A percentile compares a stretch with the other conserved stretches of the same genome.
Evolutionary conservation across 2,888 invertebrate genomes (phyloP).

Genomic region (Dysmachus trigonus): DNA sequence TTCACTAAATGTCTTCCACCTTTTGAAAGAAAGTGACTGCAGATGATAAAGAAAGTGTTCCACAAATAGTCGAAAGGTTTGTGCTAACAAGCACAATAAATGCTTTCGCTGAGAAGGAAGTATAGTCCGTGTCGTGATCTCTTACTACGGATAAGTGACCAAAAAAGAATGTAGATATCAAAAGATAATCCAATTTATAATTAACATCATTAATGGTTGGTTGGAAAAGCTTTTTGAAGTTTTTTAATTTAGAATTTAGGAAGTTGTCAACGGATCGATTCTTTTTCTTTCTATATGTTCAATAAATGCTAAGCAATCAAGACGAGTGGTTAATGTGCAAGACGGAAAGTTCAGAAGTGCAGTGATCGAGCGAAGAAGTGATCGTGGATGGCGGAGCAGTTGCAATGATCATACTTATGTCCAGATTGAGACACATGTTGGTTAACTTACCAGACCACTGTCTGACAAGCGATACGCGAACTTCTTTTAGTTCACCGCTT

Average conservation of each 20-base stretch:
- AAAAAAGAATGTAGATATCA: neutral
- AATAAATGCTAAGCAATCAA: neutral
- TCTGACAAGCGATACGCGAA: neutral
- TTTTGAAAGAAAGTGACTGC: slow-evolving; percentile 6
- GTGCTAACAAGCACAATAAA: slow-evolving; percentile 10
- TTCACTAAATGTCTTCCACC: neutral
- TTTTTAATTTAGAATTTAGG: neutral
- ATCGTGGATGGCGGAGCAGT: neutral
- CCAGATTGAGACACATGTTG: neutral
- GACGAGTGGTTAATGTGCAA: neutral
- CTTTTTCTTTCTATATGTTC: neutral
- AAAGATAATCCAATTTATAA: neutral
- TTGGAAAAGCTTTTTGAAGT: neutral
- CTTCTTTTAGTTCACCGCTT: slow-evolving; percentile 33
- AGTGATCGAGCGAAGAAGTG: neutral
- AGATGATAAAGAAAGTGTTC: slow-evolving; percentile 21
- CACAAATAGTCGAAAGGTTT: slow-evolving; percentile 19
- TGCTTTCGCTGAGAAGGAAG: slow-evolving; percentile 2
- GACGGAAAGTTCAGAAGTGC: neutral
- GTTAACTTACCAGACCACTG: neutral
- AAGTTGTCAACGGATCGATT: neutral
- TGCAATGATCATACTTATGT: neutral
- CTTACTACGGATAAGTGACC: neutral
- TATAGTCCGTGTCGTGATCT: neutral
- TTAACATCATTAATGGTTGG: neutral